Percentiles rank a stretch among this genome's conserved stretches.
phyloP scores from a whole-genome alignment of 2,113 vertebrate species.

The Procavia capensis region DNA sequence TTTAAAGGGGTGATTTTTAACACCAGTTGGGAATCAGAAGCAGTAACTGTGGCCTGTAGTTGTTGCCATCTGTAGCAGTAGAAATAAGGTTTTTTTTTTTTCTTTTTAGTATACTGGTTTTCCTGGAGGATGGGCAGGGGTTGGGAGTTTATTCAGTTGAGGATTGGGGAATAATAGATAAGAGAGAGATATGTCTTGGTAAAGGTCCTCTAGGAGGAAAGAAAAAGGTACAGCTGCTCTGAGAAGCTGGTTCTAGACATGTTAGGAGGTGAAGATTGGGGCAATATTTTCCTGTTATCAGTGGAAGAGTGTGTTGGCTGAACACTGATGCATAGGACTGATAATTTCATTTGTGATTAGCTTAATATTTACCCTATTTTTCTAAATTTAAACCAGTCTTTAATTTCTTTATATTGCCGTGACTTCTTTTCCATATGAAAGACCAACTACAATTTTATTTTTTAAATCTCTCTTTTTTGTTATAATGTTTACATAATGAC shows the following conservation, averaged over 20 bases:
- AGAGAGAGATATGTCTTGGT: not conserved
- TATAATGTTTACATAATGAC: too few species aligned
- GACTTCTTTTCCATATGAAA: too few species aligned
- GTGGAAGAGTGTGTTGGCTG: too few species aligned
- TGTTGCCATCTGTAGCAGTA: not conserved
- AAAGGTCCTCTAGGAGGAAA: not conserved
- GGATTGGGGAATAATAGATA: not conserved
- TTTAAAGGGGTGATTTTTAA: not conserved
- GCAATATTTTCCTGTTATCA: not conserved
- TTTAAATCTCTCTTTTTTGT: too few species aligned
- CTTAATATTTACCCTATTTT: too few species aligned
- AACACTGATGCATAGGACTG: too few species aligned
- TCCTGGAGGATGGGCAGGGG: not conserved
- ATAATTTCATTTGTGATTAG: too few species aligned
- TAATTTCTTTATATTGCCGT: too few species aligned
- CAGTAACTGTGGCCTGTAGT: not conserved
- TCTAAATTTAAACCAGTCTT: too few species aligned
- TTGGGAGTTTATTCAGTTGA: not conserved
- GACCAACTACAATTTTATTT: too few species aligned
- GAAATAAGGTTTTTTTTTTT: not conserved
- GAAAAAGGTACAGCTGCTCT: not conserved
- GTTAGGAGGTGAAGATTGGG: not conserved
- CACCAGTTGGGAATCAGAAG: not conserved
- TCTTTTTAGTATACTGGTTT: not conserved
- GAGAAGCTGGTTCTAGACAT: not conserved